Percentiles rank a stretch among this genome's conserved stretches.
These are phyloP conservation scores for Triops longicaudatus DNA, from an alignment of 1,140 invertebrate genomes.

Conservation along the genomic window DNA sequence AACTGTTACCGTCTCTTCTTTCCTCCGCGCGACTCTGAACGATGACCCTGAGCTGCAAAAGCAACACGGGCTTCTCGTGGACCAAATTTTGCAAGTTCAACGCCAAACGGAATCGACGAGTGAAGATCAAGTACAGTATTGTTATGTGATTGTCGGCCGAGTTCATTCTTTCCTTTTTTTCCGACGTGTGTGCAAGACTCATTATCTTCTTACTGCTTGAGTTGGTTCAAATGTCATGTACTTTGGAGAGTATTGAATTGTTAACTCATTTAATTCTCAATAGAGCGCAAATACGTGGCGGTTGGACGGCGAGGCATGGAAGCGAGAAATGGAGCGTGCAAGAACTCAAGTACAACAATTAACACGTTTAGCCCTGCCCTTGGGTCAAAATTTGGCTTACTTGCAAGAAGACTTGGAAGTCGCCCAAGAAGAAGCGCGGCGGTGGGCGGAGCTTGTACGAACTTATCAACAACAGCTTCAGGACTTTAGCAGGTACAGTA, in stretches of 20 bases:
- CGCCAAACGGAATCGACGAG: not conserved
- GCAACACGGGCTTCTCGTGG: not conserved
- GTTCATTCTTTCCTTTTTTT: not conserved
- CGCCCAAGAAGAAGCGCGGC: not conserved
- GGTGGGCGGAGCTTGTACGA: not conserved
- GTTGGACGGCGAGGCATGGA: not conserved
- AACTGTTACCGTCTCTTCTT: not conserved
- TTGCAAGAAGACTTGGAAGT: not conserved
- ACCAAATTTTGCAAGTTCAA: not conserved
- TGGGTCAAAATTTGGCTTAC: not conserved
- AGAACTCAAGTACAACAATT: not conserved
- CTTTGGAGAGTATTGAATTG: too few relatives aligned
- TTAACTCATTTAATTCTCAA: too few relatives aligned
- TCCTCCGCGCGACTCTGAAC: not conserved
- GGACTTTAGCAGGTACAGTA: not conserved
- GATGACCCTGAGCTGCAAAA: not conserved
- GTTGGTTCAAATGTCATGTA: too few relatives aligned
- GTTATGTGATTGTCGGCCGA: not conserved
- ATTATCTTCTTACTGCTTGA: too few relatives aligned
- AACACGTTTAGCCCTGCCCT: not conserved
- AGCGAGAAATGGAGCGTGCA: conserved; percentile 1
- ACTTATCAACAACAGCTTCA: not conserved
- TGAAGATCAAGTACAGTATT: not conserved
- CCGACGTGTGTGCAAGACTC: not conserved
- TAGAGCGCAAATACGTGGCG: not conserved